Evolutionary conservation across 2,888 invertebrate species (phyloP), one percentile per base, ranked within the genome.

Genomic region (Cerceris rybyensis): DNA sequence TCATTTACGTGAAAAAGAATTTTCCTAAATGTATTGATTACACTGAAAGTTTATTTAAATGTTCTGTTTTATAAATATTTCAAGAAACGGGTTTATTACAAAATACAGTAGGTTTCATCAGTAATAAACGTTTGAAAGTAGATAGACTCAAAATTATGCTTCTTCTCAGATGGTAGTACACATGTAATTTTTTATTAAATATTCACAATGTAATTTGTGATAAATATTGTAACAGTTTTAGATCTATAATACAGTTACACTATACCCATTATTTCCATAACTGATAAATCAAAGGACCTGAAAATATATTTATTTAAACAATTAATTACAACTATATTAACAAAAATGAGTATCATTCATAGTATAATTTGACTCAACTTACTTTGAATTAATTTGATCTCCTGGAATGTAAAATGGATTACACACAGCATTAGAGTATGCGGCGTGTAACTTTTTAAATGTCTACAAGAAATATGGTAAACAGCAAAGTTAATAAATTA

Each of bases 361-460:
- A 50, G 54, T 43, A 17, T 28, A 57, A 73, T 63, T 84, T 74
- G 80, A 85, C 58, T 43, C 11, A 63, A 61, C 74, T 71, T 73
- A 82, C 80, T 81, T 84, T n/a, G 98, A 98, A 58, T 94, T 95
- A 63, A 99, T 96, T 85, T 96, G 95, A 88, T 98, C 97, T 42
- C 98, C 98, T 43, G 98, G 98, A 89, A 97, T 95, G 93, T 99
- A 98, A 93, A 99, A 99, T 59, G 99, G 99, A 93, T 99, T 98
- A 90, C 98, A 98, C 74, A 99, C 96, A 80, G 98, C 96, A 92
- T 99, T 98, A 1, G 98, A 97, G 92, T 98, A 99, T 52, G 98
- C 95, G 63, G 96, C 95, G 91, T 99, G 99, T 52, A 99, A 94
- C 92, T 97, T 96, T 74, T 98, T 95, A 90, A 98, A 98, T 94